Conservation (phyloP, 1,140 invertebrate species). For the Drosophila pruinosa region DNA sequence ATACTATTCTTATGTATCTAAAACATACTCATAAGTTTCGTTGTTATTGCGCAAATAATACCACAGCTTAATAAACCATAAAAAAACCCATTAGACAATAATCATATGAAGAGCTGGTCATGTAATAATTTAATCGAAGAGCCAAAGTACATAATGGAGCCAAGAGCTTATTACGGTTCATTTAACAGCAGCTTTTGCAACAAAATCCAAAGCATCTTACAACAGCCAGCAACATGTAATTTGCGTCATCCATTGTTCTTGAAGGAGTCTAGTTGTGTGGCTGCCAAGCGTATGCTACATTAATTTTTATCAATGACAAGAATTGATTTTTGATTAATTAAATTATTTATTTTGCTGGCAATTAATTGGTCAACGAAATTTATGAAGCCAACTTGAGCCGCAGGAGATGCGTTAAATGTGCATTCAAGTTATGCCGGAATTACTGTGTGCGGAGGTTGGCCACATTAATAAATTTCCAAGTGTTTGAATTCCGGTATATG, state of each 20-base stretch:
- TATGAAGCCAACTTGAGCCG: conserved; percentile 14
- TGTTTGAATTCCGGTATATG: conserved; percentile 55
- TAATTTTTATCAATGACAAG: conserved; percentile 1
- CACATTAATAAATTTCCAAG: conserved; percentile 74
- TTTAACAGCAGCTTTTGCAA: conserved; percentile 53
- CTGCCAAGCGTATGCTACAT: neutral
- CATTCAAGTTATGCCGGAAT: conserved; percentile 38
- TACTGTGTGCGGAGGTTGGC: neutral
- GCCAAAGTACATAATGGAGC: conserved; percentile 34
- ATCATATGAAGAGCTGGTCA: neutral
- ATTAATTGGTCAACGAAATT: conserved; percentile 49
- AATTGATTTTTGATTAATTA: conserved; percentile 62
- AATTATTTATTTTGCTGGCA: conserved; percentile 54
- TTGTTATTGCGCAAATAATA: neutral
- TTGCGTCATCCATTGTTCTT: conserved; percentile 44
- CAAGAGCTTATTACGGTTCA: conserved; percentile 62
- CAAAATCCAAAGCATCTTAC: conserved; percentile 33
- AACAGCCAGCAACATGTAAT: conserved; percentile 29
- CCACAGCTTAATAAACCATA: neutral
- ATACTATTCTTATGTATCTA: too few relatives aligned
- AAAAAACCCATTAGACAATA: neutral
- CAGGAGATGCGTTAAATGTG: conserved; percentile 48
- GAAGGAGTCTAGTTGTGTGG: neutral
- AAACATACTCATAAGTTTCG: neutral
- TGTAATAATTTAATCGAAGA: neutral